These are phyloP conservation scores for Tortricodes alternella DNA, from an alignment of 2,888 invertebrate genomes.

Conservation along the genomic window DNA sequence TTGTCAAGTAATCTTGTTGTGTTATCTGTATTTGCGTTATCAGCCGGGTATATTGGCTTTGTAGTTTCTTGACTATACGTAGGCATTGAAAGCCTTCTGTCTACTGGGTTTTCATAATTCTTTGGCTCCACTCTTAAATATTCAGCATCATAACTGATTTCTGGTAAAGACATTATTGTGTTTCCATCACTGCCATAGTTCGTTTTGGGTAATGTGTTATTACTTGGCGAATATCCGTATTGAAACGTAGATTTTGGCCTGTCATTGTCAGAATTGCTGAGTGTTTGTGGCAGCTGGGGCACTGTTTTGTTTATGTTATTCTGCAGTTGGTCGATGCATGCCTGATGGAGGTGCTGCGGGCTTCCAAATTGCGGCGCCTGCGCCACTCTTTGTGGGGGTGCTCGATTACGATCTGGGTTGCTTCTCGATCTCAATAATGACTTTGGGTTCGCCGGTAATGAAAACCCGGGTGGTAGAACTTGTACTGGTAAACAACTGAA, in stretches of 20 bases:
- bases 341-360: not conserved
- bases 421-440: constrained; percentile 70
- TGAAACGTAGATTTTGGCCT: constrained; percentile 56
- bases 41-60: not conserved
- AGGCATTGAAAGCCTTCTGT: constrained; percentile 7
- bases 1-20: not conserved
- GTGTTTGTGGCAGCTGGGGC: constrained; percentile 44
- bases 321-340: constrained; percentile 14
- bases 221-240: constrained; percentile 41
- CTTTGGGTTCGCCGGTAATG: constrained; percentile 87
- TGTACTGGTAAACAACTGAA: constrained; percentile 77
- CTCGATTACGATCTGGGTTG: constrained; percentile 57
- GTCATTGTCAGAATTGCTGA: constrained; percentile 43
- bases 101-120: not conserved
- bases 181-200: constrained; percentile 50
- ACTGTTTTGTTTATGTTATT: constrained; percentile 46
- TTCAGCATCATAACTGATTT: constrained; percentile 61
- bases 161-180: constrained; percentile 46
- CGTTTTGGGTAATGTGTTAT: constrained; percentile 37
- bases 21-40: not conserved
- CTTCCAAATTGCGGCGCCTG: constrained; percentile 39
- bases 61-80: not conserved
- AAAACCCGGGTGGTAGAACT: constrained; percentile 83
- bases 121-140: constrained; percentile 40
- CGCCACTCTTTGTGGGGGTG: constrained; percentile 41